Evolutionary conservation across 2,888 invertebrate species (phyloP), one percentile per base, ranked within the genome.

Genomic region (Leptothorax acervorum): DNA sequence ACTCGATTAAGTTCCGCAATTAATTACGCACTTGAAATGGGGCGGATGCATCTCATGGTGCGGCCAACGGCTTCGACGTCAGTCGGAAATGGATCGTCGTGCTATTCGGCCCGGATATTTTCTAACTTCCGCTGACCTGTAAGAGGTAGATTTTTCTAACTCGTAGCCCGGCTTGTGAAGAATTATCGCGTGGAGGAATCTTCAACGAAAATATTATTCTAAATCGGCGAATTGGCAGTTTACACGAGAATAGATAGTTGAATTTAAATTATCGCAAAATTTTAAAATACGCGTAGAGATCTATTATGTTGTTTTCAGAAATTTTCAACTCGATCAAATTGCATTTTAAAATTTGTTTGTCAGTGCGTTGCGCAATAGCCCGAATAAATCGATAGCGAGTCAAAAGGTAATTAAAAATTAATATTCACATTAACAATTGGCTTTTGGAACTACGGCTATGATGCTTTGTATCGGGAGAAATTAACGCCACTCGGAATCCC

Each of bases 1-100:
- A 89, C 86, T 89, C 87, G 88, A 87, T 89, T 89, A 89, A 89
- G 86, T 88, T 83, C 45, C 82, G 60, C 90, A 85, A 90, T 90
- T 89, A 90, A 90, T 90, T 88, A 86, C 90, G 75, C 75, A 57
- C 79, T 62, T 83, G 60, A 65, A 48, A 35, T 45, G 71, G 15
- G 39, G 53, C 51, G 73, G 55, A 63, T 53, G 55, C 48, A 68
- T 63, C 81, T 70, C 85, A n/a, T n/a, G 23, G 48, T 6, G 18
- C 23, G 35, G 28, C 53, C 70, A 70, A n/a, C 70, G 57, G 11
- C 48, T 55, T 60, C 57, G 35, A 76, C 45, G 71, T 82, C 82
- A 31, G 55, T 63, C 71, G 82, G 82, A 86, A 84, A 89, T 87
- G 84, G 82, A 89, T 87, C 83, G 86, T 74, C 48, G 62, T 18